A percentile compares a stretch with the other conserved stretches of the same genome.
Conservation (phyloP, 2,797 vertebrate species). For the Etheostoma nigrum region DNA sequence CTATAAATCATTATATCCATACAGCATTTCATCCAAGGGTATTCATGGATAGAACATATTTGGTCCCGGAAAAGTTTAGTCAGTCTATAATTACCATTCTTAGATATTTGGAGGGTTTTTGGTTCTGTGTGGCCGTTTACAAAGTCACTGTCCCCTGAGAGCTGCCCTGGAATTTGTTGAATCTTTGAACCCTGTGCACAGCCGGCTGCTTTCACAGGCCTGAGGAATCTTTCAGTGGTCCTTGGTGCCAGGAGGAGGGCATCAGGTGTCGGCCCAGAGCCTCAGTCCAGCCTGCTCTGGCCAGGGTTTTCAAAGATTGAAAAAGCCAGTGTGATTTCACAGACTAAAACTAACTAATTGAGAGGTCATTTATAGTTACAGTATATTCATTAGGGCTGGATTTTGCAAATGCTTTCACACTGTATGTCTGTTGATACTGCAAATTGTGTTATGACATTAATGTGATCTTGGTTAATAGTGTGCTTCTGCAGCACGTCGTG, state of each 20-base stretch:
- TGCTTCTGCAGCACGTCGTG: no score
- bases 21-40: neutral
- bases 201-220: constrained; percentile 79
- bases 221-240: constrained; percentile 83
- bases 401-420: no score
- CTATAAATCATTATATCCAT: constrained; percentile 8
- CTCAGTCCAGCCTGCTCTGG: constrained; percentile 50
- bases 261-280: constrained; percentile 74
- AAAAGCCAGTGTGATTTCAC: constrained; percentile 32
- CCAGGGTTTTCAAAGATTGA: constrained; percentile 65
- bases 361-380: neutral
- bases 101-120: constrained; percentile 64
- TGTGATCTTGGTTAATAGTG: no score
- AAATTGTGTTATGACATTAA: no score
- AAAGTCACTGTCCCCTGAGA: constrained; percentile 78
- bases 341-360: constrained; percentile 2
- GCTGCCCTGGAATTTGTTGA: constrained; percentile 82
- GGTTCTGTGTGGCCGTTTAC: constrained; percentile 71
- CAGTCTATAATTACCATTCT: constrained; percentile 63
- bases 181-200: constrained; percentile 80
- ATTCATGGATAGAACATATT: constrained; percentile 12
- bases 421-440: no score
- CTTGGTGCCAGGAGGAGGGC: constrained; percentile 81
- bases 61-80: constrained; percentile 19
- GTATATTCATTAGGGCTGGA: no score